These are phyloP conservation scores for Brachionus paranguensis DNA, from an alignment of 1,140 invertebrate genomes.

Conservation along the genomic window DNA sequence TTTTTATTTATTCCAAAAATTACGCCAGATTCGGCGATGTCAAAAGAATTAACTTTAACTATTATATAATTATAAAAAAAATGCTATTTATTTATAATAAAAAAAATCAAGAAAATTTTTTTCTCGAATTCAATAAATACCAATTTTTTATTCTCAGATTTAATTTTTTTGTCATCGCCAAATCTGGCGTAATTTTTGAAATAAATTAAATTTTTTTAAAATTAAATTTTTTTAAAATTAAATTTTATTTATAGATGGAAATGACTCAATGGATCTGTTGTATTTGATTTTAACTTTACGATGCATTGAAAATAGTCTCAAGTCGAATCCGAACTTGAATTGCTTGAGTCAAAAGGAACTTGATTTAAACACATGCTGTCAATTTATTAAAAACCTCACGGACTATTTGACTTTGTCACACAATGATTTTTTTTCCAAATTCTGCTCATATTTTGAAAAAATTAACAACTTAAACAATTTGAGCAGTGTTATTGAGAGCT, in stretches of 20 bases:
- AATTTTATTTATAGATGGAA: neutral
- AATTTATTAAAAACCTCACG: neutral
- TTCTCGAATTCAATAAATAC: no score
- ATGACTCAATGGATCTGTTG: neutral
- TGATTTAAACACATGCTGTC: neutral
- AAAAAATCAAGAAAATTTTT: no score
- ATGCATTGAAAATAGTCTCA: slow-evolving; percentile 1
- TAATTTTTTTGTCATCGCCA: no score
- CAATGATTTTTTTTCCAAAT: slow-evolving; percentile 13
- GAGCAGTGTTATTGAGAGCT: neutral
- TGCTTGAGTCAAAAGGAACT: neutral
- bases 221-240: no score
- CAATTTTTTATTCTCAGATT: no score
- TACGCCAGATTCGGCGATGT: no score
- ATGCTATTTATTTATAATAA: no score
- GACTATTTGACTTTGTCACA: slow-evolving; percentile 4
- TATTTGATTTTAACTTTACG: neutral
- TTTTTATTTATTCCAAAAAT: no score
- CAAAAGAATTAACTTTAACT: no score
- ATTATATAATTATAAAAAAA: no score
- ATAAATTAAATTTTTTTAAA: neutral
- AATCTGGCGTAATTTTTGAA: neutral
- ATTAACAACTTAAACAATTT: slow-evolving; percentile 1
- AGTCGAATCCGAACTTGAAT: neutral
- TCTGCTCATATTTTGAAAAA: neutral